A percentile compares a stretch with the other conserved stretches of the same genome.
phyloP scores from a whole-genome alignment of 2,113 vertebrate species.

The Spilogale gracilis region DNA sequence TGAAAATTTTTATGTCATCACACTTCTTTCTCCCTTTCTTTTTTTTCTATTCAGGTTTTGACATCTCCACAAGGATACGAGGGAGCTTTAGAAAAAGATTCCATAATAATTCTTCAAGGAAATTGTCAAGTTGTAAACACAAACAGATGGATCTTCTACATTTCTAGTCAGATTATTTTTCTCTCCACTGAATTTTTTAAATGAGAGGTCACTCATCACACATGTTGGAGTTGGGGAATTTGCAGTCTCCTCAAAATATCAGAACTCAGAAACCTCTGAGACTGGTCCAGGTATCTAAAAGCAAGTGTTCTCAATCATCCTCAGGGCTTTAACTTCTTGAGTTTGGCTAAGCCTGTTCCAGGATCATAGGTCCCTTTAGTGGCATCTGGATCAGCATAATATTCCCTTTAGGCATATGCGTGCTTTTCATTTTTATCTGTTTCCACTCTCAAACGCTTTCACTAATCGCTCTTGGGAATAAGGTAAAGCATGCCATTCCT shows the following conservation, averaged over 20 bases:
- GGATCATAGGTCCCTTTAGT: not conserved
- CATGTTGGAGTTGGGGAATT: not conserved
- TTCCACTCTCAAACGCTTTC: not conserved
- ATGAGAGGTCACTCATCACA: not conserved
- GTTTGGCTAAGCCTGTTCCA: not conserved
- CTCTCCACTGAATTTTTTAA: slow-evolving; percentile 22
- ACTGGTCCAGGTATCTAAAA: not conserved
- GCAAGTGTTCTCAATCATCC: not conserved
- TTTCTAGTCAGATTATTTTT: slow-evolving; percentile 41
- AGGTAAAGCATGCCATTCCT: not conserved
- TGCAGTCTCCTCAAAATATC: not conserved
- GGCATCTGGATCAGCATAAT: not conserved
- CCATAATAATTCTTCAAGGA: slow-evolving; percentile 59
- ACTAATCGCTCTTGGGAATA: not conserved
- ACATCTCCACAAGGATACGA: not conserved
- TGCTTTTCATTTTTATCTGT: not conserved
- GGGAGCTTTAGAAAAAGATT: slow-evolving; percentile 48
- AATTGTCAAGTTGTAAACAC: slow-evolving; percentile 32
- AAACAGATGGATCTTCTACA: not conserved
- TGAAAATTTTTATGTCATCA: not conserved
- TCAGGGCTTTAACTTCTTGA: not conserved
- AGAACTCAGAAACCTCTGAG: not conserved
- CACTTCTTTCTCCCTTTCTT: not conserved
- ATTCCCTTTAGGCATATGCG: not conserved
- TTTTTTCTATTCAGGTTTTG: slow-evolving; percentile 38